Evolutionary conservation across 2,888 invertebrate genomes (phyloP), one percentile per base, ranked within the genome.

Genomic region (Linyphia triangularis): DNA sequence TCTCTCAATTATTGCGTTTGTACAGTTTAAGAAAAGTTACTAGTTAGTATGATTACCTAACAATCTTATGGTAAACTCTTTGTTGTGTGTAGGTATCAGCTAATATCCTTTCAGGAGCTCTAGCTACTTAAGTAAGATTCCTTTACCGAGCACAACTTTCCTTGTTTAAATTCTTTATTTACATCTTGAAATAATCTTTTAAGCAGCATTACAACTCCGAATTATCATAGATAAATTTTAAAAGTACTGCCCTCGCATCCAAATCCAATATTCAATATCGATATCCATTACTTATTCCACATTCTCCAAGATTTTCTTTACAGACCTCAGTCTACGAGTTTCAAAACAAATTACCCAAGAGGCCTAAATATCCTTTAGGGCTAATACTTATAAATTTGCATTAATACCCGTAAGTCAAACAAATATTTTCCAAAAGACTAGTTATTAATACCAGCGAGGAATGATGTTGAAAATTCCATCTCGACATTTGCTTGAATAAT

Each of bases 381-480:
- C 1, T 9, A 51, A 16, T 16, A n/a, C 51, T 16, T 2, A n/a
- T 2, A 16, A 51, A 51, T 51, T 51, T 51, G 51, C 51, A 51
- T 51, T 51, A n/a, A 51, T 51, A 51, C 13, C 51, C 51, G 51
- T 51, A 51, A 51, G 51, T 51, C 51, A 51, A 51, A 51, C 51
- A 51, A 51, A 51, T 3, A 51, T 51, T 51, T 10, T 51, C 51
- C 51, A 51, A 51, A 51, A 51, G 51, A 51, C 43, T 43, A 43
- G 43, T 51, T 51, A 51, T 51, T 51, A 51, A n/a, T 51, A 51
- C n/a, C 51, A 51, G 51, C 5, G 51, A 13, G 28, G 30, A 73
- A 59, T 59, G 30, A 73, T 57, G 73, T 57, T 19, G 57, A 73
- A 73, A 59, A 73, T 57, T 73, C 30, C 73, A 16, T 51, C 51